phyloP scores from a whole-genome alignment of 2,888 invertebrate genomes.

The Sericinus montela region DNA sequence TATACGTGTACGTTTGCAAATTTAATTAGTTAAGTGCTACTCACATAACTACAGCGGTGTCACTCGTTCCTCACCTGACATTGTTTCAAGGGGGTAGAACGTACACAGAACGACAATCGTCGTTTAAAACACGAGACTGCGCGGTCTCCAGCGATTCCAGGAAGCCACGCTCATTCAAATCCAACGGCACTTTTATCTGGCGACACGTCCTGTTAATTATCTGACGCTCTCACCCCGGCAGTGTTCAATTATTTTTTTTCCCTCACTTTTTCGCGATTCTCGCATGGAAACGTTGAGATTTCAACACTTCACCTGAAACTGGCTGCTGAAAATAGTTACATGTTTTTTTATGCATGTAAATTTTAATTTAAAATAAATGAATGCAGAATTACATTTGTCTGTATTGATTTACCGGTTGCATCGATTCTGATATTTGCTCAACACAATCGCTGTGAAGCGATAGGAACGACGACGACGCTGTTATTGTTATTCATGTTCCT shows the following conservation, averaged over 20 bases:
- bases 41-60: background rate
- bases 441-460: background rate
- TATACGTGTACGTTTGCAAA: background rate
- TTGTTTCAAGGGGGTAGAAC: slow-evolving; percentile 37
- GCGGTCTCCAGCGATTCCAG: slow-evolving; percentile 51
- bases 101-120: slow-evolving; percentile 61
- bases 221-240: slow-evolving; percentile 65
- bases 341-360: slow-evolving; percentile 49
- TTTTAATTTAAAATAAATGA: slow-evolving; percentile 70
- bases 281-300: slow-evolving; percentile 74
- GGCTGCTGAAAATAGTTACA: slow-evolving; percentile 63
- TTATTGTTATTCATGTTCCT: slow-evolving; percentile 25
- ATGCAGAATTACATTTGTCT: slow-evolving; percentile 49
- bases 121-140: slow-evolving; percentile 49
- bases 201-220: slow-evolving; percentile 79
- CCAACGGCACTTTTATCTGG: slow-evolving; percentile 69
- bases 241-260: slow-evolving; percentile 73
- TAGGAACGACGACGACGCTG: slow-evolving; percentile 26
- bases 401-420: slow-evolving; percentile 34
- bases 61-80: slow-evolving; percentile 2
- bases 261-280: slow-evolving; percentile 65
- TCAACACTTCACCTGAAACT: slow-evolving; percentile 75
- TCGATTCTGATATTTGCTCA: slow-evolving; percentile 24
- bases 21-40: slow-evolving; percentile 16
- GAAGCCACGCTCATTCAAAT: slow-evolving; percentile 64